Evolutionary conservation across 2,113 vertebrate species (phyloP).

Genomic region (Cygnus atratus): DNA sequence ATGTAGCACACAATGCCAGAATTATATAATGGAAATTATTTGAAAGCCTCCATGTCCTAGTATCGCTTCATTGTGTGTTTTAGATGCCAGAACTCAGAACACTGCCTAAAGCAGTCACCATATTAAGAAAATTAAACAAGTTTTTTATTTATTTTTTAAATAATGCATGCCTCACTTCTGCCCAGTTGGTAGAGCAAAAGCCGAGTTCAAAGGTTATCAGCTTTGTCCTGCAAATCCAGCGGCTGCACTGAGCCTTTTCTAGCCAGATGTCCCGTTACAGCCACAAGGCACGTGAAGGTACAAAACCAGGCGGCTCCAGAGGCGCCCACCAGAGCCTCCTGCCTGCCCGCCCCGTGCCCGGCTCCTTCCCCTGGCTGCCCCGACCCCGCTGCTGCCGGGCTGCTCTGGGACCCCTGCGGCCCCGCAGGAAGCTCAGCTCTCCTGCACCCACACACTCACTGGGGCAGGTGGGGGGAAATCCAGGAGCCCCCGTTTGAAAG

Average conservation of each 20-base stretch:
- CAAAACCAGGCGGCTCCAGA: background rate
- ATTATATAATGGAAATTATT: conserved; percentile 69
- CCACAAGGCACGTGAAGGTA: too few relatives aligned
- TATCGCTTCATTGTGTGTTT: conserved; percentile 14
- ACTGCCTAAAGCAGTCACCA: background rate
- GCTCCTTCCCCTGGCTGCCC: too few relatives aligned
- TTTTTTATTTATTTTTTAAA: too few relatives aligned
- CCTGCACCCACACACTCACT: accelerated
- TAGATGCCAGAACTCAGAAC: conserved; percentile 33
- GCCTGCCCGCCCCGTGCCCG: too few relatives aligned
- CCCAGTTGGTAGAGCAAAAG: background rate
- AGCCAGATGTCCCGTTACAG: background rate
- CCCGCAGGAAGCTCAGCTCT: background rate
- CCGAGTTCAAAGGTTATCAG: background rate
- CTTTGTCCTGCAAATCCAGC: too few relatives aligned
- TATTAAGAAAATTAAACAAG: background rate
- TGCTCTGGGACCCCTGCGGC: too few relatives aligned
- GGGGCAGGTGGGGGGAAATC: background rate
- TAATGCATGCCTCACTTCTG: too few relatives aligned
- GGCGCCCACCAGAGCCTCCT: too few relatives aligned
- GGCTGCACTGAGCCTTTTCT: background rate
- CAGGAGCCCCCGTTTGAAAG: background rate
- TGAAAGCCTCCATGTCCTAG: conserved; percentile 18
- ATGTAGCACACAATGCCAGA: conserved; percentile 28
- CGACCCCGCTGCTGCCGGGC: too few relatives aligned